Percentiles rank a stretch among this genome's conserved stretches.
Conservation (phyloP, 2,797 vertebrate genomes). For the Euthynnus affinis region DNA sequence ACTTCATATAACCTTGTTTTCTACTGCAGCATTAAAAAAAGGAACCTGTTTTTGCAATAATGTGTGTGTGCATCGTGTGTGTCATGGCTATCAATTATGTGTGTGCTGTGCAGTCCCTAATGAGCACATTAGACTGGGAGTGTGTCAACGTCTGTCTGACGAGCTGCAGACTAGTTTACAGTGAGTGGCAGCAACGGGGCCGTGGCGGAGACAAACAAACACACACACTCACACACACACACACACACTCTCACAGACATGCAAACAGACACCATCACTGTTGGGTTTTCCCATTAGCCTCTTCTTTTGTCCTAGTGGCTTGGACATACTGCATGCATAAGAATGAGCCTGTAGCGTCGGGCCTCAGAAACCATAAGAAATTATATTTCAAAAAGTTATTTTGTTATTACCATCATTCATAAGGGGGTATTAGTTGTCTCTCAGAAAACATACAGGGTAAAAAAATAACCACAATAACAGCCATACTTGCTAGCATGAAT, state of each 20-base stretch:
- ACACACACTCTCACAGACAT: constrained; percentile 40
- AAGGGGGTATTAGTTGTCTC: neutral
- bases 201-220: constrained; percentile 74
- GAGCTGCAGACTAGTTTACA: constrained; percentile 88
- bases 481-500: neutral
- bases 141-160: constrained; percentile 88
- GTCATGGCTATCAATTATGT: constrained; percentile 82
- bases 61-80: constrained; percentile 69
- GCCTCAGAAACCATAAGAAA: constrained; percentile 24
- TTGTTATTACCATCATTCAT: neutral
- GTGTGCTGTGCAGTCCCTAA: constrained; percentile 81
- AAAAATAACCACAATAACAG: neutral
- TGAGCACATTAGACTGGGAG: constrained; percentile 83
- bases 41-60: constrained; percentile 94
- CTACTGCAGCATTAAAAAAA: constrained; percentile 99
- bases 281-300: constrained; percentile 49
- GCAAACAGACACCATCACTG: constrained; percentile 67
- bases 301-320: constrained; percentile 42
- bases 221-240: constrained; percentile 69
- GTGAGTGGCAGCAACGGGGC: constrained; percentile 89
- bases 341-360: constrained; percentile 3
- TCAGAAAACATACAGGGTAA: neutral
- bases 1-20: constrained; percentile 99
- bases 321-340: constrained; percentile 24
- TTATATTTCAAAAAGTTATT: constrained; percentile 28